Evolutionary conservation across 2,888 invertebrate genomes (phyloP), one percentile per base, ranked within the genome.

Genomic region (Icerya purchasi): DNA sequence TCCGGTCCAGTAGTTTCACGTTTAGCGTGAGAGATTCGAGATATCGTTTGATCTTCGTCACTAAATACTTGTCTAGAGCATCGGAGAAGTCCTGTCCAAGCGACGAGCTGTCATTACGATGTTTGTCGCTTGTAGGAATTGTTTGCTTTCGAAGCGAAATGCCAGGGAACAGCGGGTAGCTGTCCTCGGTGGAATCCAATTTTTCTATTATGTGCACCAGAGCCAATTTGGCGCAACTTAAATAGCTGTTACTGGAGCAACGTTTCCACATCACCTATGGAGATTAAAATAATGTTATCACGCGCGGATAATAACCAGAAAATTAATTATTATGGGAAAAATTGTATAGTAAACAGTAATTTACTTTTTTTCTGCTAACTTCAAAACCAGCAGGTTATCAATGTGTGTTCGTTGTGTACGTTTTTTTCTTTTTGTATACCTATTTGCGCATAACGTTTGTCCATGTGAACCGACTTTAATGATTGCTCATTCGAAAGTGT

Each of bases 201-300:
- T 81, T 80, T 68, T 87, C 86, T 63, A 88, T 75, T 67, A 86
- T 80, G 2, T 83, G 82, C 1, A 86, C 78, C 54, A 84, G 78
- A 66, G 86, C 86, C 62, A 87, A 73, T 69, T 87, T 88, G 50
- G 87, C 72, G 68, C 88, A 88, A 68, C 84, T 83, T 22, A 82
- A 75, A 69, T 81, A 84, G 66, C 82, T 79, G 0, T 74, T 72
- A 22, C 74, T 75, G 50, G 74, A 74, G 69, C 83, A 83, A 63
- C 77, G 77, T 65, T 71, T 72, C 55, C 64, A 63, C 64, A 65
- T 62, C 50, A 64, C 60, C 67, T 67, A 63, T n/a, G 19, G 22
- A 20, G n/a, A 49, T 18, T 2, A 50, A 49, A 50, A 20, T 19
- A 18, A 53, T n/a, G n/a, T n/a, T n/a, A n/a, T n/a, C n/a, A n/a